Evolutionary conservation across 2,888 invertebrate species (phyloP).

Genomic region (Drosophila flavopinicola): DNA sequence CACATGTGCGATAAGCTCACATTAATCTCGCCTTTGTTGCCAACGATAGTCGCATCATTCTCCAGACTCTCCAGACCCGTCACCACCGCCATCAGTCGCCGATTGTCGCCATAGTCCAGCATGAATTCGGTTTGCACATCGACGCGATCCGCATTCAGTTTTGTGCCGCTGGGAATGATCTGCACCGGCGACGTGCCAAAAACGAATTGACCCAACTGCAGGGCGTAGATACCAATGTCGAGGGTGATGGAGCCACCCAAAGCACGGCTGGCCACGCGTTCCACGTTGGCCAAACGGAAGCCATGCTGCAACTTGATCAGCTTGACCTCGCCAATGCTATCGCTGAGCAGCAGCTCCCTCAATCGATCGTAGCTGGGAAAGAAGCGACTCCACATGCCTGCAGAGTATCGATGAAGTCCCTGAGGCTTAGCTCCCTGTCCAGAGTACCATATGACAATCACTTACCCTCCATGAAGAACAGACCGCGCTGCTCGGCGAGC

Average conservation of each 20-base stretch:
- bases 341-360: constrained; percentile 87
- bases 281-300: constrained; percentile 54
- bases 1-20: constrained; percentile 61
- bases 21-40: constrained; percentile 83
- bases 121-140: constrained; percentile 85
- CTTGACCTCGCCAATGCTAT: constrained; percentile 89
- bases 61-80: constrained; percentile 68
- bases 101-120: constrained; percentile 80
- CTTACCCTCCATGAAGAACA: constrained; percentile 92
- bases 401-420: background rate
- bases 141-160: constrained; percentile 87
- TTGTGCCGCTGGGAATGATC: constrained; percentile 88
- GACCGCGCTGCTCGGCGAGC: constrained; percentile 88
- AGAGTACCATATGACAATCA: no score
- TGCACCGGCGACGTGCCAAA: constrained; percentile 89
- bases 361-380: constrained; percentile 91
- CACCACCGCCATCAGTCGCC: constrained; percentile 73
- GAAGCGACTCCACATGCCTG: constrained; percentile 91
- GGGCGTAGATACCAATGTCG: constrained; percentile 90
- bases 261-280: constrained; percentile 85
- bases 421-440: no score
- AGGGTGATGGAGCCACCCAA: constrained; percentile 91
- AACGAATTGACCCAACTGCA: constrained; percentile 90
- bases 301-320: constrained; percentile 85
- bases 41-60: constrained; percentile 81